These are phyloP conservation scores for Watsonalla binaria DNA, from an alignment of 2,888 invertebrate genomes.

Conservation along the genomic window DNA sequence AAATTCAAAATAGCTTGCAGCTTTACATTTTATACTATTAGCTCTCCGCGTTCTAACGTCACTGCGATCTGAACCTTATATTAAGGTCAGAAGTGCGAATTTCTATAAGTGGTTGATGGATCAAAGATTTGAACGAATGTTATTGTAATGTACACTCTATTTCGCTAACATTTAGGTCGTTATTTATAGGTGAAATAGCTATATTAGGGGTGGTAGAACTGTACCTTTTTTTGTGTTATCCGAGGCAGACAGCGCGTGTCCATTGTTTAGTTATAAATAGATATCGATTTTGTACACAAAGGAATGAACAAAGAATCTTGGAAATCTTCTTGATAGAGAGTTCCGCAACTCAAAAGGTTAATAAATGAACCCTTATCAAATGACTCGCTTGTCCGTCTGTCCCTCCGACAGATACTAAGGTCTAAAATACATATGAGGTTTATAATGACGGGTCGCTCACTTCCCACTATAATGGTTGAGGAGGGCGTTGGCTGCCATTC, in stretches of 20 bases:
- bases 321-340: no score
- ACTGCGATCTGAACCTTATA: constrained; percentile 13
- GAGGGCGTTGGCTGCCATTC: no score
- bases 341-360: no score
- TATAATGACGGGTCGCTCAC: no score
- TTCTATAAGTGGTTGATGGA: constrained; percentile 27
- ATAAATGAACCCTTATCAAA: no score
- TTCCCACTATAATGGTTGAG: no score
- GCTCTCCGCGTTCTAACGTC: constrained; percentile 6
- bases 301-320: no score
- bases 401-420: no score
- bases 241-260: constrained; percentile 44
- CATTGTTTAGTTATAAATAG: constrained; percentile 39
- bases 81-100: constrained; percentile 3
- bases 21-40: constrained; percentile 10
- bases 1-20: constrained; percentile 3
- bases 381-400: no score
- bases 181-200: constrained; percentile 31
- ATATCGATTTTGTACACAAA: constrained; percentile 2
- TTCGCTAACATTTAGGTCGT: constrained; percentile 14
- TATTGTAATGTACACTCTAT: constrained; percentile 19
- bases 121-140: constrained; percentile 19
- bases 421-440: no score
- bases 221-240: constrained; percentile 50
- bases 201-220: constrained; percentile 44